These are phyloP conservation scores for human DNA, from an alignment of 2,113 vertebrate genomes.

Conservation along the genomic window DNA sequence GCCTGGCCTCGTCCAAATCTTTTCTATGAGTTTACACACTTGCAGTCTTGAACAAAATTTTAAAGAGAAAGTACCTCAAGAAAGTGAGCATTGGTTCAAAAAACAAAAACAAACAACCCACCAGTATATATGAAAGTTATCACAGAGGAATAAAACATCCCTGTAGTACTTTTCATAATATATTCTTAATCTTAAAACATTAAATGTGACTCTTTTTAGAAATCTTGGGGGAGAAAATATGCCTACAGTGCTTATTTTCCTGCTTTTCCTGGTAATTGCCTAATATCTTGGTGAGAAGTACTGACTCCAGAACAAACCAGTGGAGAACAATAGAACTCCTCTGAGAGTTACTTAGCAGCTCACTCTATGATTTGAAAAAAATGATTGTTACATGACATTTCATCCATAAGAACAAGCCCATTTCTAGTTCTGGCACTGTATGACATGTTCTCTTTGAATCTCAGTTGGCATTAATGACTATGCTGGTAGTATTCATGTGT, in stretches of 20 bases:
- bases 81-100: background rate
- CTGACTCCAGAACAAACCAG: background rate
- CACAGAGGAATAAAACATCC: slow-evolving; percentile 44
- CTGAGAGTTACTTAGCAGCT: slow-evolving; percentile 34
- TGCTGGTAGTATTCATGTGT: background rate
- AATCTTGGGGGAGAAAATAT: slow-evolving; percentile 48
- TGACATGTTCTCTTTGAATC: background rate
- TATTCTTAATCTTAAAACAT: slow-evolving; percentile 10
- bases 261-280: slow-evolving; percentile 54
- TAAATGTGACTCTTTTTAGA: slow-evolving; percentile 14
- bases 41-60: slow-evolving; percentile 39
- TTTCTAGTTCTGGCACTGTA: background rate
- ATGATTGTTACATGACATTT: slow-evolving; percentile 46
- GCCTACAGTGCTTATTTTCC: slow-evolving; percentile 26
- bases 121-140: slow-evolving; percentile 41
- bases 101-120: background rate
- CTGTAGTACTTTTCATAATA: background rate
- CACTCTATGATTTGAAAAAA: background rate
- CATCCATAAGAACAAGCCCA: background rate
- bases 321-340: background rate
- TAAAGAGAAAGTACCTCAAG: background rate
- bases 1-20: background rate
- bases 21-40: background rate
- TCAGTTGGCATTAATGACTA: background rate
- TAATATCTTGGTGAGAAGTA: slow-evolving; percentile 11